These are phyloP conservation scores for Lasius fuliginosus DNA, from an alignment of 2,888 invertebrate genomes.

Conservation along the genomic window DNA sequence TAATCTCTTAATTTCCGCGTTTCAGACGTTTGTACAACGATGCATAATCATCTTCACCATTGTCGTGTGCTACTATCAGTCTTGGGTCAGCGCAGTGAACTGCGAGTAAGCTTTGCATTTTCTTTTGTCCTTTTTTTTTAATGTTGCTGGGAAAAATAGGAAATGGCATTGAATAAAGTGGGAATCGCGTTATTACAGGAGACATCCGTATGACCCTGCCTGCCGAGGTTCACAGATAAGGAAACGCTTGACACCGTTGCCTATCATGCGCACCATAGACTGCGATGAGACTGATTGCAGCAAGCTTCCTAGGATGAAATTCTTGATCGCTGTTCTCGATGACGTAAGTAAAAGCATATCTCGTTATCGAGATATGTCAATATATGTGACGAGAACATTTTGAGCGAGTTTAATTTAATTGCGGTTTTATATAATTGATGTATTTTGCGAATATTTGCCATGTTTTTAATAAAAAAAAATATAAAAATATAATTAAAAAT, in stretches of 20 bases:
- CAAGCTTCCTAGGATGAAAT: conserved; percentile 60
- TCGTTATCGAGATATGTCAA: neutral
- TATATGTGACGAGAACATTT: neutral
- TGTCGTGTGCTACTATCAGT: conserved; percentile 69
- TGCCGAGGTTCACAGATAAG: conserved; percentile 70
- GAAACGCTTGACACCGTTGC: conserved; percentile 60
- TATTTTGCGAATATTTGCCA: neutral
- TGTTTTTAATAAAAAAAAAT: neutral
- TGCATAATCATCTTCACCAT: conserved; percentile 71
- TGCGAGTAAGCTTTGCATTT: conserved; percentile 71
- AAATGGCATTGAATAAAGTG: neutral
- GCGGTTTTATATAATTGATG: neutral
- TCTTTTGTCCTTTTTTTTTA: neutral
- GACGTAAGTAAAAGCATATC: conserved; percentile 50
- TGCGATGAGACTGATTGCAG: conserved; percentile 56
- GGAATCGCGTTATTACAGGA: conserved; percentile 35
- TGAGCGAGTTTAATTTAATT: neutral
- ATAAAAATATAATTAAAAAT: neutral
- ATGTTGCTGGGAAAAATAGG: neutral
- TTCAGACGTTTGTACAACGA: conserved; percentile 69
- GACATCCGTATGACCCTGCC: conserved; percentile 61
- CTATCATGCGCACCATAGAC: conserved; percentile 29
- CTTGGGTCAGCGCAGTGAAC: conserved; percentile 57
- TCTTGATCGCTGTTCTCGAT: conserved; percentile 61
- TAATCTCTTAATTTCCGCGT: conserved; percentile 29